Conservation (phyloP, 1,140 invertebrate species). For the Idris sp. region DNA sequence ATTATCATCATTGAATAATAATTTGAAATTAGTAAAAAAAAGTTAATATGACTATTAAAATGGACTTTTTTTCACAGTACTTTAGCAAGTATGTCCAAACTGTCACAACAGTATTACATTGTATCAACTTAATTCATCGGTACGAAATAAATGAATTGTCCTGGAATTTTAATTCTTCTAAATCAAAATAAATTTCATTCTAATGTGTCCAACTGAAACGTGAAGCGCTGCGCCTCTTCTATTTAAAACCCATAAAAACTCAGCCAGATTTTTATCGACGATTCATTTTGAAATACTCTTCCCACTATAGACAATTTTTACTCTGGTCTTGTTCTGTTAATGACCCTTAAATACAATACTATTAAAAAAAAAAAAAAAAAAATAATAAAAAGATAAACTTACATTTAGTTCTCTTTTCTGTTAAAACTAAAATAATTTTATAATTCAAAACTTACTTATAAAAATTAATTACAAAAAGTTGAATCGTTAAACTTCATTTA, state of each 20-base stretch:
- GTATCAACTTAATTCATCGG: conserved; percentile 3
- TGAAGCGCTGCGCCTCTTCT: neutral
- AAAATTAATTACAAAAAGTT: no score
- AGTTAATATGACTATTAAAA: no score
- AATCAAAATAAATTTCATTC: conserved; percentile 13
- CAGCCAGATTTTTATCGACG: conserved; percentile 20
- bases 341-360: neutral
- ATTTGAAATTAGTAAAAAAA: no score
- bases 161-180: conserved; percentile 16
- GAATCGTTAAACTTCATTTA: conserved; percentile 10
- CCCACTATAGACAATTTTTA: conserved; percentile 1
- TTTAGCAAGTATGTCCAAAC: neutral
- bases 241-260: conserved; percentile 17
- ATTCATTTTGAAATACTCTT: conserved; percentile 7
- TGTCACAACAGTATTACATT: neutral
- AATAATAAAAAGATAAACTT: no score
- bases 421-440: neutral
- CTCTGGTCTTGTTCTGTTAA: conserved; percentile 14
- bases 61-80: conserved; percentile 4
- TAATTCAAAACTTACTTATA: no score
- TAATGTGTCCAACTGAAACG: conserved; percentile 4
- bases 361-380: conserved; percentile 1
- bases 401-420: conserved; percentile 6
- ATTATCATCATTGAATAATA: no score
- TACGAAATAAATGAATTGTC: conserved; percentile 8